Evolutionary conservation across 2,888 invertebrate species (phyloP), one percentile per base, ranked within the genome.

Genomic region (Phortica magna): DNA sequence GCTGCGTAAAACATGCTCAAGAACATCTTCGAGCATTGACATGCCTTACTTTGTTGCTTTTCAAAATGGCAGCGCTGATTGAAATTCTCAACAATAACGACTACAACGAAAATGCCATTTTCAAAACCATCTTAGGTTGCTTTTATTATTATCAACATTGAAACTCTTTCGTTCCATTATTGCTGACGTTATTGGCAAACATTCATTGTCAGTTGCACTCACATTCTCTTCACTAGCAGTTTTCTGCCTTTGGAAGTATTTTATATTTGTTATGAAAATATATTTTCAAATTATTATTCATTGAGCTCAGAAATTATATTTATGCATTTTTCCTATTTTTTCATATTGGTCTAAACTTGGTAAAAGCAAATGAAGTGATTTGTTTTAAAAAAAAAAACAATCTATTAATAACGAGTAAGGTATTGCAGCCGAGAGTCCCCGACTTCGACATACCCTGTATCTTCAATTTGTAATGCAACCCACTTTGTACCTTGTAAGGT

Each of bases 21-120:
- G 22, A 61, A 61, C 61, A 61, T 61, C 61, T 22, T 61, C 19
- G n/a, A 22, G 9, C 31, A 19, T 22, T 22, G 22, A 48, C 61
- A 61, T 19, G 17, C 10, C 61, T 22, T 19, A 22, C 19, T 22
- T 17, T 5, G 5, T 22, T 17, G 1, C 61, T 14, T 61, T 17
- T 17, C 59, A n/a, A 59, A n/a, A 59, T 59, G 17, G 55, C 22
- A 9, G 10, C 55, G 42, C 74, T 74, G 74, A 74, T 74, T 74
- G 74, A 74, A 74, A 67, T 74, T 74, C 74, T 74, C 39, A 53
- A 67, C 59, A 57, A 65, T 53, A 71, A 71, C 59, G 65, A 67
- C 39, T 31, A 67, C 59, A 57, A 65, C 70, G 53, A 71, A 59
- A 74, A 67, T 53, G 55, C 41, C n/a, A 65, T 74, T 74, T 74